These are phyloP conservation scores for Ranitomeya variabilis DNA, from an alignment of 2,113 vertebrate species.

Conservation along the genomic window DNA sequence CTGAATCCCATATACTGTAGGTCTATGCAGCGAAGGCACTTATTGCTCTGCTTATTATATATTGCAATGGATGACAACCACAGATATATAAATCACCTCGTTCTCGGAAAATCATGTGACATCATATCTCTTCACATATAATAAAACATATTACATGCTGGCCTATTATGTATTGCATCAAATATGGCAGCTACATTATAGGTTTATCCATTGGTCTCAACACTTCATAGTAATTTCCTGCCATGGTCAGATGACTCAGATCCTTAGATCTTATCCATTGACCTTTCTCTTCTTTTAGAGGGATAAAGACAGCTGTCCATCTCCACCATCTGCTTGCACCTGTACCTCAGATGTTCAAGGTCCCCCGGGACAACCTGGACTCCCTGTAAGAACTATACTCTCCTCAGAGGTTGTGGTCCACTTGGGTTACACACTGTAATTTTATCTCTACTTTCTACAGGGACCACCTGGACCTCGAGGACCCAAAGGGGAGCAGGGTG, in stretches of 20 bases:
- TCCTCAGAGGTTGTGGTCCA: background rate
- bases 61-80: background rate
- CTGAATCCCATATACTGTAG: no score
- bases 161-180: background rate
- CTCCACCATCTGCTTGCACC: slow-evolving; percentile 74
- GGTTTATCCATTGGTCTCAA: background rate
- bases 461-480: slow-evolving; percentile 85
- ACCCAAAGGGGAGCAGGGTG: slow-evolving; percentile 83
- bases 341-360: slow-evolving; percentile 78
- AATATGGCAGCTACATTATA: background rate
- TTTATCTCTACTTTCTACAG: slow-evolving; percentile 66
- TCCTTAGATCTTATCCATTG: background rate
- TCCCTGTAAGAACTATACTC: slow-evolving; percentile 73
- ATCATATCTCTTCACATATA: background rate
- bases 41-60: background rate
- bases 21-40: background rate
- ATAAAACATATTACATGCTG: no score
- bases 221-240: background rate
- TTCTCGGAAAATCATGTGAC: background rate
- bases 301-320: slow-evolving; percentile 83
- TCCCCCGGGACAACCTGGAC: slow-evolving; percentile 78
- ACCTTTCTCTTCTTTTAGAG: slow-evolving; percentile 69
- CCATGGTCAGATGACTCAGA: background rate
- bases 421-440: no score
- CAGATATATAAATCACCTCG: background rate